Evolutionary conservation across 1,140 invertebrate genomes (phyloP).

Genomic region (Drosophila nigromelanica): DNA sequence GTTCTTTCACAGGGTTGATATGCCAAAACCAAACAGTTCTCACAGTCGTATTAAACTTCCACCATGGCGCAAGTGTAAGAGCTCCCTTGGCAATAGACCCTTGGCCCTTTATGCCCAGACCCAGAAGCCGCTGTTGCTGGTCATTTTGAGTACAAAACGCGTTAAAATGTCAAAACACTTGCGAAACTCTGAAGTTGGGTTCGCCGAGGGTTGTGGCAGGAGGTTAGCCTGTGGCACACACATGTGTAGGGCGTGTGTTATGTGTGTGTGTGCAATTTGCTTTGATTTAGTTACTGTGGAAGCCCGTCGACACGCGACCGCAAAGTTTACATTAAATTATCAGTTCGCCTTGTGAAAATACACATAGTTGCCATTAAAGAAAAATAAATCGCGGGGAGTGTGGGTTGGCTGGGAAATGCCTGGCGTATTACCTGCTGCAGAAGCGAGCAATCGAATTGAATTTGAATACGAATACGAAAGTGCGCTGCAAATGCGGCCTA

Average conservation of each 20-base stretch:
- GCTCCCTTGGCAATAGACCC: conserved; percentile 69
- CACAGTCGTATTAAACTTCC: conserved; percentile 52
- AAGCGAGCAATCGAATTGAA: conserved; percentile 44
- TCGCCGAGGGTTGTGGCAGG: conserved; percentile 19
- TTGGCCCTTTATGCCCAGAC: conserved; percentile 12
- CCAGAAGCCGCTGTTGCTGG: conserved; percentile 42
- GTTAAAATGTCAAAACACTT: conserved; percentile 79
- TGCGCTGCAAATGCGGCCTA: conserved; percentile 41
- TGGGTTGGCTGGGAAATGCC: neutral
- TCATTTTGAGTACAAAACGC: conserved; percentile 65
- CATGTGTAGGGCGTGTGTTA: conserved; percentile 45
- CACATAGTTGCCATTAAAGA: conserved; percentile 46
- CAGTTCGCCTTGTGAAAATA: conserved; percentile 47
- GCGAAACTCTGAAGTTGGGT: conserved; percentile 37
- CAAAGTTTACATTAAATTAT: conserved; percentile 80
- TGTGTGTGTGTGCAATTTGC: conserved; percentile 62
- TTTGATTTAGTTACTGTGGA: conserved; percentile 68
- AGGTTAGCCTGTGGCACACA: conserved; percentile 36
- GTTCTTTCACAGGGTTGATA: conserved; percentile 58
- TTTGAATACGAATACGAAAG: conserved; percentile 13
- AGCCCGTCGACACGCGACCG: conserved; percentile 64
- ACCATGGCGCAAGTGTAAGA: conserved; percentile 69
- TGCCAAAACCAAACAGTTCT: conserved; percentile 33
- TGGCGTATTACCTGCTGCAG: conserved; percentile 15
- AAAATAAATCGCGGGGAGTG: conserved; percentile 16